Evolutionary conservation across 2,888 invertebrate species (phyloP).

Genomic region (Ormyrus pomaceus): DNA sequence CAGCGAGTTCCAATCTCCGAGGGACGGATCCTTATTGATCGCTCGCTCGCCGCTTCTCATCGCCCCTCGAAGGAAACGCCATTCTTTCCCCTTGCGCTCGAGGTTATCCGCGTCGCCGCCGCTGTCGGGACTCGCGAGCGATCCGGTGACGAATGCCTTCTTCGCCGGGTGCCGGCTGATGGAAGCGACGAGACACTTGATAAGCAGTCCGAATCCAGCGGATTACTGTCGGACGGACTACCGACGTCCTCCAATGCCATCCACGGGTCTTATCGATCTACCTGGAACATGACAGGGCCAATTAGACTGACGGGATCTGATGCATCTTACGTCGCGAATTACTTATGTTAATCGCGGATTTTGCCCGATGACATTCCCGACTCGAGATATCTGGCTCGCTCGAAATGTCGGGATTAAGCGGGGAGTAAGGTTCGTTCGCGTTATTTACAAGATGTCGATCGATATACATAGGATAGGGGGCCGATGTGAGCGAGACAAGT

Average conservation of each 20-base stretch:
- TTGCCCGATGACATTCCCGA: conserved; percentile 1
- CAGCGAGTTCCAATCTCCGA: conserved; percentile 3
- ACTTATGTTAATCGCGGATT: conserved; percentile 19
- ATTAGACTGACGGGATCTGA: conserved; percentile 26
- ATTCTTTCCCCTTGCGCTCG: not conserved
- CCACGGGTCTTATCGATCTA: conserved; percentile 39
- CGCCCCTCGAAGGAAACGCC: not conserved
- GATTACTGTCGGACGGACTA: conserved; percentile 40
- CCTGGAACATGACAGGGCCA: conserved; percentile 37
- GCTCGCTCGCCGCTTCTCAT: conserved; percentile 1
- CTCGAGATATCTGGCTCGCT: not conserved
- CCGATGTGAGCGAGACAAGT: too few species aligned
- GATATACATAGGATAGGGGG: too few species aligned
- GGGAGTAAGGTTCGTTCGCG: too few species aligned
- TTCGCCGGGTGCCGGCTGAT: not conserved
- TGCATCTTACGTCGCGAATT: conserved; percentile 13
- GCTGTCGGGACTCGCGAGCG: too few species aligned
- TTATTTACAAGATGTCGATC: too few species aligned
- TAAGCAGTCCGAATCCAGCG: conserved; percentile 11
- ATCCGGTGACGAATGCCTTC: too few species aligned
- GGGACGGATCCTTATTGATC: conserved; percentile 11
- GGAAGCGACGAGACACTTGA: conserved; percentile 25
- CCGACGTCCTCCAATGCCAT: conserved; percentile 40
- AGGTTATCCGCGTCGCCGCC: too few species aligned
- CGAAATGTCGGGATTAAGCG: too few species aligned